Evolutionary conservation across 2,888 invertebrate genomes (phyloP).

Genomic region (Cosmorhoe ocellata): DNA sequence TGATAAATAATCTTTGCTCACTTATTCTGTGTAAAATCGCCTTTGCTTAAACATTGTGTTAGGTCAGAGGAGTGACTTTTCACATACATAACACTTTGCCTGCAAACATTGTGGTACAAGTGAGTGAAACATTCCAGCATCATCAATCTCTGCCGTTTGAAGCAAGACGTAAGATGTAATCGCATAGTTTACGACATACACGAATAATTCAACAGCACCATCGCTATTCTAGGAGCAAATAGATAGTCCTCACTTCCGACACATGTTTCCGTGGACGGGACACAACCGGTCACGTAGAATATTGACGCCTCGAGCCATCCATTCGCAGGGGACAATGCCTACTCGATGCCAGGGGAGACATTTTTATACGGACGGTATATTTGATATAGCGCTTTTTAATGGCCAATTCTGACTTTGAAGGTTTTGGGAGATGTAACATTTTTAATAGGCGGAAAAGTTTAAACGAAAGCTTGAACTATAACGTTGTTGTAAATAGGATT

Average conservation of each 20-base stretch:
- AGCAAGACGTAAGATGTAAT: slow-evolving; percentile 35
- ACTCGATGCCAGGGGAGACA: slow-evolving; percentile 52
- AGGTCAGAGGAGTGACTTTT: background rate
- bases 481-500: too few species aligned
- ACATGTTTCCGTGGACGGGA: slow-evolving; percentile 76
- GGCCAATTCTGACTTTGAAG: slow-evolving; percentile 4
- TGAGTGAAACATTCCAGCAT: slow-evolving; percentile 4
- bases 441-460: too few species aligned
- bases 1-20: too few species aligned
- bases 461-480: too few species aligned
- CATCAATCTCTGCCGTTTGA: slow-evolving; percentile 29
- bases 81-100: slow-evolving; percentile 2
- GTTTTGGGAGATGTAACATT: slow-evolving; percentile 2
- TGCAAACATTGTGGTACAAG: slow-evolving; percentile 6
- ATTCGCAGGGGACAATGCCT: slow-evolving; percentile 67
- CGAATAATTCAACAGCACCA: slow-evolving; percentile 67
- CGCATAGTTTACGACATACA: slow-evolving; percentile 45
- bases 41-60: too few species aligned
- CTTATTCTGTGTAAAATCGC: too few species aligned
- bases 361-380: slow-evolving; percentile 55
- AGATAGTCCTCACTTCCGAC: slow-evolving; percentile 81
- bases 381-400: slow-evolving; percentile 39
- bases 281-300: slow-evolving; percentile 80
- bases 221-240: slow-evolving; percentile 75
- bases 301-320: slow-evolving; percentile 78